Evolutionary conservation across 2,113 vertebrate genomes (phyloP), one percentile per base, ranked within the genome.

Genomic region (Podarcis muralis): DNA sequence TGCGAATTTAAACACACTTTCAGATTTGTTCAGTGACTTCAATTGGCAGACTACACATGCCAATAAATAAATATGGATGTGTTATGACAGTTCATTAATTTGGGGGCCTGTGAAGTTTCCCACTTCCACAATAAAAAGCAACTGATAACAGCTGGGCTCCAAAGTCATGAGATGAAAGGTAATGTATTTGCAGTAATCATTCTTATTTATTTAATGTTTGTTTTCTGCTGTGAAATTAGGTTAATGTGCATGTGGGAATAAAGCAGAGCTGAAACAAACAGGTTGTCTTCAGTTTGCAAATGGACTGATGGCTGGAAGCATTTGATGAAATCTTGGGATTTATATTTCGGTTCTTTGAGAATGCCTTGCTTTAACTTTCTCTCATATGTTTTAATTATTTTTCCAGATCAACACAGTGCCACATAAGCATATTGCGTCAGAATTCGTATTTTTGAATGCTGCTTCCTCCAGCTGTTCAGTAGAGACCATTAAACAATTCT

Each of bases 181-280:
- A 69, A 35, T 71, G 35, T 57, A 77, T 86, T 77, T 82, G 43
- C 68, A 74, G 65, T 20, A 65, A 85, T 75, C 15, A 27, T 86
- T 68, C 8, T 72, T 80, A 35, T 83, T 83, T 25, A 83, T 83
- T 83, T 25, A 83, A 69, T 57, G 37, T 4, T 86, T 7, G 12
- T 78, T 90, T 40, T 90, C 43, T 90, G 59, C 74, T 90, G 43
- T 82, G 43, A 43, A 69, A 86, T 90, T 86, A 86, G 43, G 13
- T 86, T 90, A 71, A 78, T 78, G 72, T 77, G 62, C 84, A 83
- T 62, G 25, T 59, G 43, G 79, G 80, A 90, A 90, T 86, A 83
- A 57, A 77, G 62, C 59, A 11, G 23, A 68, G 18, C 74, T 57
- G 75, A 79, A 78, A 69, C 40, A 69, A 86, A 78, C 62, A 87